A percentile compares a stretch with the other conserved stretches of the same genome.
Evolutionary conservation across 2,797 vertebrate genomes (phyloP).

Genomic region (Pagetopsis macropterus): DNA sequence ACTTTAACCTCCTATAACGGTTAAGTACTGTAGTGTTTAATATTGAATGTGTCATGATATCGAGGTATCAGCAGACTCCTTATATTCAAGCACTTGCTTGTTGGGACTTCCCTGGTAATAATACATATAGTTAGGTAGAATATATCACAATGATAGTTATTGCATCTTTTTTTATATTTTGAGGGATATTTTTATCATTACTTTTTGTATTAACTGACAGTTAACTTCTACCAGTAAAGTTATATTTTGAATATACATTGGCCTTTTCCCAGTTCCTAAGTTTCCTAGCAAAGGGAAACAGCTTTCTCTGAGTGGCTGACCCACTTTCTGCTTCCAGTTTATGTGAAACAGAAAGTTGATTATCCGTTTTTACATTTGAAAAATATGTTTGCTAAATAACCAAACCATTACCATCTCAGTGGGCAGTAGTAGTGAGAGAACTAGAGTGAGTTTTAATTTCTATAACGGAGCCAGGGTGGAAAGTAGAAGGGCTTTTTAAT

Average conservation of each 20-base stretch:
- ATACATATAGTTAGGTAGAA: not conserved
- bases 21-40: too few relatives aligned
- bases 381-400: constrained; percentile 23
- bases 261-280: too few relatives aligned
- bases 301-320: not conserved
- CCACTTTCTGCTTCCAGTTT: not conserved
- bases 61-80: not conserved
- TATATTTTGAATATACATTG: not conserved
- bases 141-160: not conserved
- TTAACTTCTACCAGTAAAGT: not conserved
- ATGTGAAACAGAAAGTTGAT: not conserved
- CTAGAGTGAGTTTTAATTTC: constrained; percentile 92
- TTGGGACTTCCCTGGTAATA: not conserved
- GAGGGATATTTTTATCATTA: not conserved
- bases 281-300: not conserved
- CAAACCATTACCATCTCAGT: constrained; percentile 19
- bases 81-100: not conserved
- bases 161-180: not conserved
- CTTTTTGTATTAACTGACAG: not conserved
- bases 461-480: constrained; percentile 88
- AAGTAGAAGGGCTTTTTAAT: constrained; percentile 87
- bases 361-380: too few relatives aligned
- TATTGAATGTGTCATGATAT: too few relatives aligned
- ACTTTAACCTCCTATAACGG: too few relatives aligned
- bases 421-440: constrained; percentile 40